Evolutionary conservation across 1,140 invertebrate genomes (phyloP).

Genomic region (Habropoda laboriosa): DNA sequence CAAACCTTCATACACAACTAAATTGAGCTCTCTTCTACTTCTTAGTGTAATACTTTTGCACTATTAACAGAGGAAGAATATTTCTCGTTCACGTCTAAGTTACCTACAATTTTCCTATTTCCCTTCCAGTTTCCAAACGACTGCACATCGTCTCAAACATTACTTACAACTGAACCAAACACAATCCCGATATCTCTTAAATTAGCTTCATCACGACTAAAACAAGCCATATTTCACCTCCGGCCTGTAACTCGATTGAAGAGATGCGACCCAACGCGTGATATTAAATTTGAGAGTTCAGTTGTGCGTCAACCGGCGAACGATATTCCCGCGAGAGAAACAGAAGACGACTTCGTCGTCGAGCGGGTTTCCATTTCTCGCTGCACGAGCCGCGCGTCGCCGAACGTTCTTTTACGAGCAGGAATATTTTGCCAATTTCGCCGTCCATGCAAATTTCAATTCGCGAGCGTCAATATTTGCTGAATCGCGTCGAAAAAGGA

Average conservation of each 20-base stretch:
- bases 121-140: no score
- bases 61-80: no score
- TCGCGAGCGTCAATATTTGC: conserved; percentile 67
- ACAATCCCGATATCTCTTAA: no score
- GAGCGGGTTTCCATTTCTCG: conserved; percentile 24
- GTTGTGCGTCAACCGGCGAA: conserved; percentile 45
- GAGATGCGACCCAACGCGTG: conserved; percentile 50
- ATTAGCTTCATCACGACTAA: no score
- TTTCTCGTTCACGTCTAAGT: no score
- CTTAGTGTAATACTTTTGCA: no score
- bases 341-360: conserved; percentile 32
- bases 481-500: conserved; percentile 65
- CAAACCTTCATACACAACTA: no score
- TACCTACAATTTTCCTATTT: no score
- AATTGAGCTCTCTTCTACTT: no score
- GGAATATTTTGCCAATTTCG: conserved; percentile 69
- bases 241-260: conserved; percentile 12
- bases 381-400: not conserved
- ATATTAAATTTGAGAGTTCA: conserved; percentile 62
- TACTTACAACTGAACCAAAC: no score
- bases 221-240: not conserved
- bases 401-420: conserved; percentile 60
- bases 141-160: no score
- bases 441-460: conserved; percentile 68
- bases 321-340: conserved; percentile 51